Base-by-base conservation (phyloP, 1,140 invertebrate species). In the Phocides pigmalion region DNA sequence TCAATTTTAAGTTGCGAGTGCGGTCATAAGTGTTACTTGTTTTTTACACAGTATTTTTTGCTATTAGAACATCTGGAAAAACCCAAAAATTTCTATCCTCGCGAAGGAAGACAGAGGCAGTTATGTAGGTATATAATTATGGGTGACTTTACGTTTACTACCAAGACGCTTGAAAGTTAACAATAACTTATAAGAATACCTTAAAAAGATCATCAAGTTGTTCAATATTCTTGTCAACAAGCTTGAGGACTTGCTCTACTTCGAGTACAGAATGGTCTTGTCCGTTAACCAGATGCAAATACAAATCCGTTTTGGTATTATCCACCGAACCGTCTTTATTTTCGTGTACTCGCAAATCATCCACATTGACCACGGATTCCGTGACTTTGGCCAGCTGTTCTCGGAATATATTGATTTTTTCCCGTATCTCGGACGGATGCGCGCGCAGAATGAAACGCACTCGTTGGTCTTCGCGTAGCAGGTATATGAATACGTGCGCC, bases 161-260 rank as follows among this genome's bases (percentile, higher is more conserved):
- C n/a, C n/a, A n/a, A n/a, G n/a, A n/a, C n/a, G n/a, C n/a, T n/a
- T n/a, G n/a, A n/a, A n/a, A 28, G 22, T 20, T 39, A 41, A 35
- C 15, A 19, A 8, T 25, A 22, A 44, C 9, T n/a, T n/a, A 4
- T 2, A 28, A 3, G 9, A 42, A 75, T 84, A 95, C 95, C 93
- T 98, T 98, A 85, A 99, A 98, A 8, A 99, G 84, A 37, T 93
- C 93, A 90, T 98, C 96, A 42, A 99, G 91, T 72, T 95, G 95
- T 84, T 98, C 97, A 54, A 98, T 98, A 85, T 98, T 98, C 70
- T 96, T 94, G 87, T 99, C 98, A 6, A 99, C 96, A 14, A 98
- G 81, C 68, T 95, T 95, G 51, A 97, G 93, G 12, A 97, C 97
- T 81, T 97, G 94, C 14, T 94, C 93, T 0, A 98, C 97, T 84